Evolutionary conservation across 2,888 invertebrate genomes (phyloP).

Genomic region (Caenorhabditis becei): DNA sequence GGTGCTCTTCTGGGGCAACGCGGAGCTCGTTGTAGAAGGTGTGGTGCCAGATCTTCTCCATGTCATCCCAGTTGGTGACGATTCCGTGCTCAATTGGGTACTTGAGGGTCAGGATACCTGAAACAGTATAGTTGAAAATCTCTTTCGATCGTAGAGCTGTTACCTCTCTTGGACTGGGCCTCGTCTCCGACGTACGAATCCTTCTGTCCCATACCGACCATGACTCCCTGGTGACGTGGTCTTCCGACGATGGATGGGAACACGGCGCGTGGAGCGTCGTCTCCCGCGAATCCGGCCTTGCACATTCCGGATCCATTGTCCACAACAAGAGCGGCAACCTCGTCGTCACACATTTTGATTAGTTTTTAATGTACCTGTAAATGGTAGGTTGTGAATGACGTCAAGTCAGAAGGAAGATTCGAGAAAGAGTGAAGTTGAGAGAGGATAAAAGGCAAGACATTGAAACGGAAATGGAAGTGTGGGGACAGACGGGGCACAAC

Average conservation of each 20-base stretch:
- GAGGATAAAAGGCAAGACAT: constrained; percentile 89
- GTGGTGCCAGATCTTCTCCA: constrained; percentile 99
- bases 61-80: constrained; percentile 97
- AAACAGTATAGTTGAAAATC: constrained; percentile 64
- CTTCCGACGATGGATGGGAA: constrained; percentile 90
- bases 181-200: constrained; percentile 75
- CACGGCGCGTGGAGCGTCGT: constrained; percentile 89
- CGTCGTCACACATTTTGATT: constrained; percentile 86
- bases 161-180: constrained; percentile 87
- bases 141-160: neutral
- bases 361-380: constrained; percentile 47
- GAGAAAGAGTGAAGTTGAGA: no score
- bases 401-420: no score
- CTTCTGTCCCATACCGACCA: constrained; percentile 80
- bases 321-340: constrained; percentile 86
- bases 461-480: constrained; percentile 81
- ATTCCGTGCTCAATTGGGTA: constrained; percentile 97
- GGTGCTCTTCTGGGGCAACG: constrained; percentile 95
- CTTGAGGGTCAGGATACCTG: constrained; percentile 90
- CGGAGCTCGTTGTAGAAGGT: constrained; percentile 98
- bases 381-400: neutral
- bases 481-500: neutral
- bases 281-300: constrained; percentile 88
- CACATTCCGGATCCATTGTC: constrained; percentile 84
- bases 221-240: constrained; percentile 86